phyloP scores from a whole-genome alignment of 2,113 vertebrate genomes.

The Tychaedon coryphoeus region DNA sequence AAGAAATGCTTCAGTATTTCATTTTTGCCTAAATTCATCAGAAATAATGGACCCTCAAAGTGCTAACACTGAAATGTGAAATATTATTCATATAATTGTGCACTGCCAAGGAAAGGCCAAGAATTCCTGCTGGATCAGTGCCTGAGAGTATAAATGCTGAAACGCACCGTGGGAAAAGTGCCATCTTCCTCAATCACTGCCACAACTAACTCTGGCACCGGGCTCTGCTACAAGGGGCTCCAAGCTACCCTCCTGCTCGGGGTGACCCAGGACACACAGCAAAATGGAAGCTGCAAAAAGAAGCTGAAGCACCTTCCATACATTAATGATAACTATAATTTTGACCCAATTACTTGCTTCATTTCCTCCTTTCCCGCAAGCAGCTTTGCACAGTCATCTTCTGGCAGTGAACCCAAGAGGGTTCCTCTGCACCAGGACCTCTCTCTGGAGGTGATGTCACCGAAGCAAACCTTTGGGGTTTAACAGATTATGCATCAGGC shows the following conservation, averaged over 20 bases:
- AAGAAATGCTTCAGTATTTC: neutral
- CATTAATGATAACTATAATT: neutral
- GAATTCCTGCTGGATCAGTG: neutral
- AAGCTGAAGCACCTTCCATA: neutral
- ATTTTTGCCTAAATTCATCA: neutral
- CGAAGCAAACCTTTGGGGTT: neutral
- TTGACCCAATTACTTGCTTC: neutral
- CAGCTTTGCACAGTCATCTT: slow-evolving; percentile 41
- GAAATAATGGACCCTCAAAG: neutral
- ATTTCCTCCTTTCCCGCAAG: neutral
- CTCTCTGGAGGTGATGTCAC: neutral
- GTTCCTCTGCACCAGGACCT: neutral
- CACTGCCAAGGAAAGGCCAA: neutral
- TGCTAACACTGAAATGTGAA: neutral
- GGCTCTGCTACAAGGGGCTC: neutral
- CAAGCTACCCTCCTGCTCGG: neutral
- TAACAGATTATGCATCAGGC: too few species aligned
- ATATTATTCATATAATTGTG: neutral
- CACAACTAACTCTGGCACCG: neutral
- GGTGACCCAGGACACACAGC: neutral
- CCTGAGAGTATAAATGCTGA: neutral
- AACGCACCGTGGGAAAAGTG: neutral
- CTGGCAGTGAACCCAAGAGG: neutral
- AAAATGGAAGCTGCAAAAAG: neutral
- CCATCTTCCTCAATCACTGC: neutral